phyloP scores from a whole-genome alignment of 2,888 invertebrate species.

The Odontocerum albicorne region DNA sequence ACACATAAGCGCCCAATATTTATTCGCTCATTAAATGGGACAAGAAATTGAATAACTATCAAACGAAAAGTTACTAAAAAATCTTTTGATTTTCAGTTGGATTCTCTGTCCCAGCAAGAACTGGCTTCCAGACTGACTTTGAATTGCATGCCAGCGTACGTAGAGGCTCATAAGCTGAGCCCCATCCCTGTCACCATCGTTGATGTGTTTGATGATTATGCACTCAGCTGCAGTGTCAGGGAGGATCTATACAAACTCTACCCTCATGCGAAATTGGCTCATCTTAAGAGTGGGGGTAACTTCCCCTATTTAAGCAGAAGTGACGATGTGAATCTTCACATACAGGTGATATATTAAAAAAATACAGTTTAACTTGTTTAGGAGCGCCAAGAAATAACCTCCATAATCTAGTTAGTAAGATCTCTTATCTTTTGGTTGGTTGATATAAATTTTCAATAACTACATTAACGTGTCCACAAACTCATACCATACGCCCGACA shows the following conservation, averaged over 20 bases:
- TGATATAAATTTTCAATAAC: too few species aligned
- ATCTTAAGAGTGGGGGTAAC: conserved; percentile 86
- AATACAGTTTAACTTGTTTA: too few species aligned
- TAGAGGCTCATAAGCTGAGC: conserved; percentile 72
- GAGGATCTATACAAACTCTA: conserved; percentile 86
- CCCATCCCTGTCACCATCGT: conserved; percentile 77
- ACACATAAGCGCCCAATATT: too few species aligned
- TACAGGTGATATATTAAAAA: conserved; percentile 73
- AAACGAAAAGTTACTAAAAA: not conserved
- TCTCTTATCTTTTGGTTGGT: too few species aligned
- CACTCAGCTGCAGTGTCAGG: conserved; percentile 73
- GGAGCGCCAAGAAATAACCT: too few species aligned
- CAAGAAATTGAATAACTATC: not conserved
- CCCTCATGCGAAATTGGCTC: conserved; percentile 82
- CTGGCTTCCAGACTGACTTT: conserved; percentile 84
- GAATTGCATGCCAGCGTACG: conserved; percentile 79
- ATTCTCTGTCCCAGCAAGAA: conserved; percentile 78
- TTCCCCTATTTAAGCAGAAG: conserved; percentile 88
- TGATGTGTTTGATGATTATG: conserved; percentile 89
- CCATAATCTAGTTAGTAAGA: too few species aligned
- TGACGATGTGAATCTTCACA: conserved; percentile 86
- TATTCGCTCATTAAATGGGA: not conserved
- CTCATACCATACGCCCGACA: too few species aligned
- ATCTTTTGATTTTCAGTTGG: conserved; percentile 62
- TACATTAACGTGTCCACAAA: too few species aligned